Evolutionary conservation across 2,797 vertebrate species (phyloP), one percentile per base, ranked within the genome.

Genomic region (Sebastes nivosus): DNA sequence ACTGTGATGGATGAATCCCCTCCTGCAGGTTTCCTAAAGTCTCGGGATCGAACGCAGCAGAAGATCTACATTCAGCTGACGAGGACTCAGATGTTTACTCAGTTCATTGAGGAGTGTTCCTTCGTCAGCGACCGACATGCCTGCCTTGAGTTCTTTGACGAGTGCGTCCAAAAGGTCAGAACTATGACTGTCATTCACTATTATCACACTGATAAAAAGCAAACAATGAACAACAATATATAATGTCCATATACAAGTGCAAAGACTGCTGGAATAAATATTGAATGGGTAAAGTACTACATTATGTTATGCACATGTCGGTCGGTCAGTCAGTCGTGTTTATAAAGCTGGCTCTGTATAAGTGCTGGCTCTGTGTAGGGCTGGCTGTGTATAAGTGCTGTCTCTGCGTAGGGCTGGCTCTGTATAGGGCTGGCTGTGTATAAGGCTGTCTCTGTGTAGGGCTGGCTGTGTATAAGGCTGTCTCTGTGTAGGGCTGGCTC

Each of bases 31-130:
- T 98, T 99, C 91, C 94, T 98, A 68, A 97, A 97, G 77, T 98
- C 97, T n/a, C 95, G 97, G 1, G 98, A 99, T 0, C 96, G 97
- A 1, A 94, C 96, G 0, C 97, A 97, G 93, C 97, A 98, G 94
- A 98, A 98, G 77, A 95, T 98, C 58, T 99, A 97, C 86, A 67
- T 14, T 0, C 97, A 98, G 94, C 93, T 99, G 92, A 95, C 97
- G 7, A 94, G 86, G 87, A 99, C 98, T 0, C 98, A 99, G 94
- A 98, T 99, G 96, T 99, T 99, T 93, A 97, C 97, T 0, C 97
- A 98, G 95, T 99, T 99, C 91, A 97, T 99, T 0, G 97, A 99
- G 92, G 98, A 99, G 14, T 98, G 98, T 46, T 99, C 98, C 13
- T 99, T 99, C 1, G 98, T 97, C 94, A 98, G 97, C 3, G 96